Percentiles rank a stretch among this genome's conserved stretches.
phyloP scores from a whole-genome alignment of 23 tunicate genomes.

The Aplidium turbinatum region DNA sequence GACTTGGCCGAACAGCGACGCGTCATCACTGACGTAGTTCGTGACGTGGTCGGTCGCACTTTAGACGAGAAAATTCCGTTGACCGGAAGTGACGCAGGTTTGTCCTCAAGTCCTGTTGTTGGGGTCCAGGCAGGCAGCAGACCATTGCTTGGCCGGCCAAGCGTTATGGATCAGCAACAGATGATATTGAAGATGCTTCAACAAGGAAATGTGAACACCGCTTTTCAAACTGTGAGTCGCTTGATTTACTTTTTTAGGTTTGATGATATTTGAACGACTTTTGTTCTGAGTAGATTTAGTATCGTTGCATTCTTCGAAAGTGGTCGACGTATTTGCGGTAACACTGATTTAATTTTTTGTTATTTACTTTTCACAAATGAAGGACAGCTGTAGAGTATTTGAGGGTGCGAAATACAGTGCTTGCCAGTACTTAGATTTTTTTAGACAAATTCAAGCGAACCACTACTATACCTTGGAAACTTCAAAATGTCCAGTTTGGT shows the following conservation, averaged over 20 bases:
- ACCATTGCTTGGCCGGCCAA: slow-evolving; percentile 20
- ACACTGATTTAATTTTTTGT: too few relatives aligned
- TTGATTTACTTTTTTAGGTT: not conserved
- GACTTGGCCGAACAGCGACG: slow-evolving; percentile 22
- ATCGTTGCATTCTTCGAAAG: too few relatives aligned
- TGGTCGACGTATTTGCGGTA: too few relatives aligned
- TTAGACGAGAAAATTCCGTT: slow-evolving; percentile 34
- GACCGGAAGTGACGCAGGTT: not conserved
- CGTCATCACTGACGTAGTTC: slow-evolving; percentile 34
- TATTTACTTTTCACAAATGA: too few relatives aligned
- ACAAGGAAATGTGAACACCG: slow-evolving; percentile 73
- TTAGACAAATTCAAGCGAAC: too few relatives aligned
- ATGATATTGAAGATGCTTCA: slow-evolving; percentile 64
- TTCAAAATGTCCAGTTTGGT: too few relatives aligned
- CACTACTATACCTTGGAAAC: too few relatives aligned
- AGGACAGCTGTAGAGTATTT: too few relatives aligned
- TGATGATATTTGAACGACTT: too few relatives aligned
- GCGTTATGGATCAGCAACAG: slow-evolving; percentile 67
- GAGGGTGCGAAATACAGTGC: too few relatives aligned
- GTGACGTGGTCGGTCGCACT: slow-evolving; percentile 32
- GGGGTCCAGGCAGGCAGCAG: not conserved
- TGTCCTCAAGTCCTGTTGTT: not conserved
- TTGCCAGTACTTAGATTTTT: too few relatives aligned
- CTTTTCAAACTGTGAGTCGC: slow-evolving; percentile 79
- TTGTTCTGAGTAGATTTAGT: too few relatives aligned